Evolutionary conservation across 2,113 vertebrate genomes (phyloP).

Genomic region (Phalacrocorax carbo): DNA sequence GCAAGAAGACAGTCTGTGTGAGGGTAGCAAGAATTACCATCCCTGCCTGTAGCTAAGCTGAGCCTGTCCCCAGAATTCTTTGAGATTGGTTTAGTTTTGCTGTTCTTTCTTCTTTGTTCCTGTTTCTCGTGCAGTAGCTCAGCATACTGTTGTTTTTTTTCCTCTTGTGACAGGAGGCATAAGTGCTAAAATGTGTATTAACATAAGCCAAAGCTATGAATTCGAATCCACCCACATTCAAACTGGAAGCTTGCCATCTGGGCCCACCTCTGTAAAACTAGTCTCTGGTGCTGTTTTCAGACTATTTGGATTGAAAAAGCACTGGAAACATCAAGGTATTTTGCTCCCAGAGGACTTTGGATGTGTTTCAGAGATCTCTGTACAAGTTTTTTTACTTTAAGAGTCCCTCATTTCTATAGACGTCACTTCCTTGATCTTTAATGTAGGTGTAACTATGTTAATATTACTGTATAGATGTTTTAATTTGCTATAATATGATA

Average conservation of each 20-base stretch:
- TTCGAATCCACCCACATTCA: background rate
- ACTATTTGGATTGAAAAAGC: background rate
- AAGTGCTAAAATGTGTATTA: conserved; percentile 21
- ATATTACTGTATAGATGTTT: background rate
- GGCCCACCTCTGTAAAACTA: background rate
- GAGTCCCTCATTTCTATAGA: background rate
- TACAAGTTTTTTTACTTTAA: background rate
- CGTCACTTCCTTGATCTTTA: background rate
- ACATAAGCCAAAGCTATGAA: background rate
- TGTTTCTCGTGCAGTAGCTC: background rate
- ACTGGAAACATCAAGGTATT: background rate
- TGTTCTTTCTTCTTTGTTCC: background rate
- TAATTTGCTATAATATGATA: background rate
- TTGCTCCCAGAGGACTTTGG: background rate
- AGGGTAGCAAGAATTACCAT: background rate
- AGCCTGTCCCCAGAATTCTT: background rate
- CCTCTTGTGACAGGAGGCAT: background rate
- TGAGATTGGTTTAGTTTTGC: background rate
- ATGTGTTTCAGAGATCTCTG: background rate
- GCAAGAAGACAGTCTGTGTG: background rate
- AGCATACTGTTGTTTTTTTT: background rate
- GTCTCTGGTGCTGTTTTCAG: background rate
- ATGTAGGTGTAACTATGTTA: background rate
- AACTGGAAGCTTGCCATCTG: background rate
- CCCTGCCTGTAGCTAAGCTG: background rate